Base-by-base conservation (phyloP, 2,113 vertebrate genomes). In the Thymallus thymallus region DNA sequence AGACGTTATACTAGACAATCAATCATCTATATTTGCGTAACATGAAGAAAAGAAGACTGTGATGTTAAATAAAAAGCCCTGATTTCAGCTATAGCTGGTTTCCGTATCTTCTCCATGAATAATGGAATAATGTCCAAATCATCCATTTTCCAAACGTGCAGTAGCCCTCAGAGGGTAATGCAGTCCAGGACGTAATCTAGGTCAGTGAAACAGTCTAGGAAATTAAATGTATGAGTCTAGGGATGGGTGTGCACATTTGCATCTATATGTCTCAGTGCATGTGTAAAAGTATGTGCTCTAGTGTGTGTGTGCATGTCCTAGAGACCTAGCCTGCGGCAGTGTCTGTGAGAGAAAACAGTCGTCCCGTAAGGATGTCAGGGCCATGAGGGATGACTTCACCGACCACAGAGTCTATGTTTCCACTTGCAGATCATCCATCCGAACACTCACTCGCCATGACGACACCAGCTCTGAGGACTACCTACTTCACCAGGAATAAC, bases 361-460 rank as follows among this genome's bases (percentile, higher is more conserved):
- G 13, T 69, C 75, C 82, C 71, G 35, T 69, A 32, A 80, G 78
- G 77, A 88, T 84, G 81, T 88, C 79, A 87, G 77, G 30, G 65
- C 65, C 55, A 32, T 86, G 76, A 87, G 77, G 72, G 78, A 85
- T 90, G 87, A 90, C 82, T 82, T 85, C 84, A 80, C 75, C 80
- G 83, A 85, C 84, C 78, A 66, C 76, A 77, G 46, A 51, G 48
- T 18, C 13, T 35, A 68, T 55, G 65, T 7, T 18, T 77, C 72
- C 71, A 78, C 83, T 87, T 76, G 77, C 80, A 82, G 78, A 73
- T 73, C 6, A 62, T 68, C 72, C 26, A 66, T 64, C 71, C n/a
- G 68, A 71, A 68, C 72, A 75, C 64, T 61, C 69, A 76, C 56
- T 78, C 84, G 48, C 16, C 62, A 18, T 73, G 60, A 46, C 29